phyloP scores from a whole-genome alignment of 2,113 vertebrate species.

The Columbina picui region DNA sequence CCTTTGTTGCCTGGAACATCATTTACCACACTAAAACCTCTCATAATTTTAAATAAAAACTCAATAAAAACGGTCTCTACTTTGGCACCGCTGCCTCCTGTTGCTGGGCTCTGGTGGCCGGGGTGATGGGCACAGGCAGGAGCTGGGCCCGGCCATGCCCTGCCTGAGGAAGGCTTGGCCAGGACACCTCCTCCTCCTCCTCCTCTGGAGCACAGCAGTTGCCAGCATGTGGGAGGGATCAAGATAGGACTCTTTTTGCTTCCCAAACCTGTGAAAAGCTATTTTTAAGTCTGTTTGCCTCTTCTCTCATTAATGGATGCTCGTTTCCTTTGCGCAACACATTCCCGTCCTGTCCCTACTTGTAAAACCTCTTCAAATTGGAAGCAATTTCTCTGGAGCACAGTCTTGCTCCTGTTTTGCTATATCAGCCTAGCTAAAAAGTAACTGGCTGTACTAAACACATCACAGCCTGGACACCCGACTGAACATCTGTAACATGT shows the following conservation, averaged over 20 bases:
- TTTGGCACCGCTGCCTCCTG: not conserved
- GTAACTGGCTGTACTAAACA: not conserved
- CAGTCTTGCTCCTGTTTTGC: not conserved
- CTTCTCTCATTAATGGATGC: not conserved
- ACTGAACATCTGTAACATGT: not conserved
- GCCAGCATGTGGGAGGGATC: not conserved
- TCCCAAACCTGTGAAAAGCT: not conserved
- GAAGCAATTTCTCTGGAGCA: not conserved
- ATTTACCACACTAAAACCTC: not conserved
- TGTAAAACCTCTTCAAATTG: not conserved
- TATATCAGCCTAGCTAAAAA: not conserved
- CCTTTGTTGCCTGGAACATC: not conserved
- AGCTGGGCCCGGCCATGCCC: not conserved
- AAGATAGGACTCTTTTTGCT: not conserved
- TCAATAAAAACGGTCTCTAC: not conserved
- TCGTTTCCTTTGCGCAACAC: not conserved
- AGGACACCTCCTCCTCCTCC: not conserved
- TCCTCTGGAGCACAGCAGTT: not conserved
- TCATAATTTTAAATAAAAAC: not conserved
- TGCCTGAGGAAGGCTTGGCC: not conserved
- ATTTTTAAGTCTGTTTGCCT: not conserved
- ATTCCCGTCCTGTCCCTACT: not conserved
- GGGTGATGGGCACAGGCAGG: accelerated
- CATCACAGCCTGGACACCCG: not conserved
- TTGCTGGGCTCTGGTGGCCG: not conserved